phyloP scores from a whole-genome alignment of 2,888 invertebrate species.

The Scaptomyza polygonia region DNA sequence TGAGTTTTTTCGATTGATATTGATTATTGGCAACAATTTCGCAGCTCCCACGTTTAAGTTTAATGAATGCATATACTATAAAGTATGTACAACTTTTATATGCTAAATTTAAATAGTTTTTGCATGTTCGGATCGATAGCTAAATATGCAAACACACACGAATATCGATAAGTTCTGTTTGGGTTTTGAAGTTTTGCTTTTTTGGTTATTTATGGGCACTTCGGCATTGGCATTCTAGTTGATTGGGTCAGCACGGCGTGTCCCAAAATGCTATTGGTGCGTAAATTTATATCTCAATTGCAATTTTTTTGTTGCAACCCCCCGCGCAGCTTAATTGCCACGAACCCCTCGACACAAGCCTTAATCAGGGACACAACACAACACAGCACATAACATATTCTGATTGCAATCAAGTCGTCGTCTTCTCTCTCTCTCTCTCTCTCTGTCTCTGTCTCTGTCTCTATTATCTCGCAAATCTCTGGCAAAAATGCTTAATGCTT shows the following conservation, averaged over 20 bases:
- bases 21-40: constrained; percentile 60
- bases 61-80: constrained; percentile 47
- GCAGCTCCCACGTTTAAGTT: constrained; percentile 72
- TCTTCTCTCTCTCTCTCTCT: constrained; percentile 33
- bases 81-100: no score
- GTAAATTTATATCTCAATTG: constrained; percentile 70
- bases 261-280: constrained; percentile 56
- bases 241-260: constrained; percentile 61
- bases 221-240: constrained; percentile 49
- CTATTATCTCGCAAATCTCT: constrained; percentile 57
- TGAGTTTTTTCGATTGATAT: constrained; percentile 61
- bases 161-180: constrained; percentile 37
- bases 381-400: constrained; percentile 1
- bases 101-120: constrained; percentile 55
- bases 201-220: constrained; percentile 25
- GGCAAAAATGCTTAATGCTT: constrained; percentile 60
- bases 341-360: constrained; percentile 36
- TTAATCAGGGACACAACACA: constrained; percentile 56
- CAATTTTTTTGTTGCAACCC: constrained; percentile 48
- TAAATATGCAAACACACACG: neutral
- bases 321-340: constrained; percentile 38
- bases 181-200: constrained; percentile 7
- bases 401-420: constrained; percentile 69
- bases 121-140: constrained; percentile 36
- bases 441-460: constrained; percentile 9